Evolutionary conservation across 2,113 vertebrate species (phyloP).

Genomic region (Nerophis ophidion): DNA sequence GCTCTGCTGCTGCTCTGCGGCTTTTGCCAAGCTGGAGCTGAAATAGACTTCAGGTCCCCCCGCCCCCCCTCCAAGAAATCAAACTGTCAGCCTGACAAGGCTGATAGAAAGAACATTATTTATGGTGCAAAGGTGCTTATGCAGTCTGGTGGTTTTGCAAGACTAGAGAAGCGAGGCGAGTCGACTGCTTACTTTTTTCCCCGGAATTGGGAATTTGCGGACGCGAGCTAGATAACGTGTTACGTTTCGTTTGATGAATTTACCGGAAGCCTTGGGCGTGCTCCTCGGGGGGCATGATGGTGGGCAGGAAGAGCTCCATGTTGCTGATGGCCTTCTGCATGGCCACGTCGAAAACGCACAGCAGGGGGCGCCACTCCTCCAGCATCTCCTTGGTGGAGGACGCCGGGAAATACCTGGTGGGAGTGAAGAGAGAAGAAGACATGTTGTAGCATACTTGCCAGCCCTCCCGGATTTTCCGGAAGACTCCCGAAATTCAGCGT

Average conservation of each 20-base stretch:
- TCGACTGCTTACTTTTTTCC: neutral
- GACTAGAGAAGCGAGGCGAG: neutral
- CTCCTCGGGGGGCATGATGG: conserved; percentile 84
- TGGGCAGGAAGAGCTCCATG: conserved; percentile 91
- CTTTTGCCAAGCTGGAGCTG: neutral
- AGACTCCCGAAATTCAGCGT: no score
- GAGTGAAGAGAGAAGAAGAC: neutral
- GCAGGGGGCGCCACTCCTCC: conserved; percentile 87
- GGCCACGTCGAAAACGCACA: conserved; percentile 90
- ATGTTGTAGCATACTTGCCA: no score
- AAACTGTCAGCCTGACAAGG: conserved; percentile 24
- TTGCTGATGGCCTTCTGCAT: conserved; percentile 93
- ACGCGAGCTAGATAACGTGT: neutral
- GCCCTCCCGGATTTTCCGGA: no score
- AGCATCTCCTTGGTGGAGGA: conserved; percentile 87
- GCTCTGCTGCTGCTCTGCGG: neutral
- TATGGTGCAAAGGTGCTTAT: conserved; percentile 16
- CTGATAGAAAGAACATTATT: conserved; percentile 12
- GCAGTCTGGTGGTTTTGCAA: conserved; percentile 6
- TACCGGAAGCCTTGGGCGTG: conserved; percentile 87
- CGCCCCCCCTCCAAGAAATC: conserved; percentile 5
- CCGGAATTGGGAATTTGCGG: neutral
- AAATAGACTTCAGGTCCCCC: conserved; percentile 3
- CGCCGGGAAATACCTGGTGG: conserved; percentile 82
- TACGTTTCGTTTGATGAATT: conserved; percentile 26